Base-by-base conservation (phyloP, 1,140 invertebrate species). In the Drosophila gunungcola region DNA sequence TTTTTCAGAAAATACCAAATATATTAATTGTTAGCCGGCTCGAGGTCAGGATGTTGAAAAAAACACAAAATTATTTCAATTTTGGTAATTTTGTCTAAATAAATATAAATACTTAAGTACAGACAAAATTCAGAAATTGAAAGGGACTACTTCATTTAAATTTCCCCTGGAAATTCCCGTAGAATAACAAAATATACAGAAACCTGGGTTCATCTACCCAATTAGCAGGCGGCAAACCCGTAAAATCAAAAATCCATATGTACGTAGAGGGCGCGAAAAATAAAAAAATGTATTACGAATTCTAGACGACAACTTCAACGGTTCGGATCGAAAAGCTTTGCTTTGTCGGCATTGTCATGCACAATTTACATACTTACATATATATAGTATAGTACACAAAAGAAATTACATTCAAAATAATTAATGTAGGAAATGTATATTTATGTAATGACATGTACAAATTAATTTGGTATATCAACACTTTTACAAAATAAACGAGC, bases 241-340 rank as follows among this genome's bases (percentile, higher is more conserved):
- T 65, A 49, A 61, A 45, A 61, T 29, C 42, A 12, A 62, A 45
- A 52, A 70, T 48, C 46, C 41, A 69, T 43, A 73, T 43, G 39
- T 61, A 75, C 61, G 72, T 42, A 65, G 52, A 55, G 73, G 69
- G 41, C 74, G 75, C 64, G 74, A 75, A 83, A 75, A 63, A 57
- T 39, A 48, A 57, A 42, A 60, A 56, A 54, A 75, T 65, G 29
- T 86, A 82, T 88, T 86, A 79, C 79, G 67, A 79, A 86, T 86
- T 86, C 83, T 79, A 79, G 65, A 49, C 81, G 58, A 84, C 64
- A 76, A 79, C 69, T 57, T 56, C 64, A 68, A 55, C 60, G 76
- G 49, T 60, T 60, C 38, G 60, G 39, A 43, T 63, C 39, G 61
- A 42, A 34, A 34, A 45, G 55, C 41, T 73, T 34, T 29, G 60